Conservation (phyloP, 2,797 vertebrate species). For the Girardinus metallicus region DNA sequence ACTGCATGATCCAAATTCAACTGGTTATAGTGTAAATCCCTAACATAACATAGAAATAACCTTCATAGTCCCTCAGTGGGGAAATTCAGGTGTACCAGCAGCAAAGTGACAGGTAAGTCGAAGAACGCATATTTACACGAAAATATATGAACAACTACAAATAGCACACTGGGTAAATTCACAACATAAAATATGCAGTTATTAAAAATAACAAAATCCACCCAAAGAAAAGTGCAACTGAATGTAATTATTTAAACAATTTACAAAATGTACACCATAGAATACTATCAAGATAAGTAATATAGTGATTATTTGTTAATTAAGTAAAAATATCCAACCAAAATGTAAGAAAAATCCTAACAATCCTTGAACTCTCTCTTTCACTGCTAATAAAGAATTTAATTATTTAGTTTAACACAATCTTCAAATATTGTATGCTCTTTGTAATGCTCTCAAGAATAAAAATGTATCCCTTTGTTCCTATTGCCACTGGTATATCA, state of each 20-base stretch:
- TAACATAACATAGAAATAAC: not conserved
- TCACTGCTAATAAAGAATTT: not conserved
- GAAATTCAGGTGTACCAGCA: not conserved
- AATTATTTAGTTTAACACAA: not conserved
- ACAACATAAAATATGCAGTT: not conserved
- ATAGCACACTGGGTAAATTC: not conserved
- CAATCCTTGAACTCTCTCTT: not conserved
- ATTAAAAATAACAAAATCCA: not conserved
- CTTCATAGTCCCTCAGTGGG: not conserved
- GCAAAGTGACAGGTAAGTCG: not conserved
- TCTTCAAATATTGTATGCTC: not conserved
- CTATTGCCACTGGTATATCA: not conserved
- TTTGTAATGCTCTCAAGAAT: not conserved
- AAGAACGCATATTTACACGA: not conserved
- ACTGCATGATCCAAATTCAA: not conserved
- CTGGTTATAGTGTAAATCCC: not conserved
- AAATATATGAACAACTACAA: not conserved
- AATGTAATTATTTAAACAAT: not conserved
- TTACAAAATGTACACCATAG: not conserved
- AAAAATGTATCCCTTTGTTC: not conserved
- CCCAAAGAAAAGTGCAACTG: not conserved
- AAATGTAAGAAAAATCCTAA: not conserved
- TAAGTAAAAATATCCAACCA: not conserved
- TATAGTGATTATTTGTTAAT: not conserved
- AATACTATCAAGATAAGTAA: not conserved